Evolutionary conservation across 2,888 invertebrate genomes (phyloP), one percentile per base, ranked within the genome.

Genomic region (Caradrina clavipalpis): DNA sequence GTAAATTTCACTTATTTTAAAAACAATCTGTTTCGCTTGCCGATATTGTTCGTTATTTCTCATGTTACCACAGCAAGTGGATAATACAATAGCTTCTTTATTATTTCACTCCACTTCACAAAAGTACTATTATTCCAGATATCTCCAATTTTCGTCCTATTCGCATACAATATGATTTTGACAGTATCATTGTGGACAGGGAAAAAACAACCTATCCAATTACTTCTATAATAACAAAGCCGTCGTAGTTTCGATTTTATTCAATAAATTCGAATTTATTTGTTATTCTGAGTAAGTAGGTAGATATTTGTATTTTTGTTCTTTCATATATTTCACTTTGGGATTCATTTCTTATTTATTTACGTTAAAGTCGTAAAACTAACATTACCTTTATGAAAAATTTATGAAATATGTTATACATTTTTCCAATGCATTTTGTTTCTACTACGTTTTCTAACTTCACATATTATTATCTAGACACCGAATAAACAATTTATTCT

Each of bases 31-130:
- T 47, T 21, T 35, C 21, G 10, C 10, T 56, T 19, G 15, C 11
- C 22, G 4, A 64, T 21, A 22, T 49, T 49, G 10, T 35, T 57
- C 1, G 19, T 5, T 21, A 45, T 63, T 31, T 49, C 4, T 13
- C 2, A 15, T 22, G 13, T 19, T 49, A 49, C 49, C 49, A 53
- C 26, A 13, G 11, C 11, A 31, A 13, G 26, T 19, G 22, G 7
- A 39, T 39, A 54, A 19, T n/a, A 53, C 8, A 26, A 39, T 39
- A 65, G 22, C 19, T 26, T 4, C 17, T 15, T 45, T 10, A 31
- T 66, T 69, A 69, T 66, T 65, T 39, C 57, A 58, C 47, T 54
- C 17, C 7, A 53, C 7, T 45, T 49, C 47, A 63, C 62, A 47
- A 26, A 42, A 19, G 4, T 45, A 31, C 55, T 53, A 31, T 58